Conservation (phyloP, 2,113 vertebrate genomes). For the Aplodontia rufa region DNA sequence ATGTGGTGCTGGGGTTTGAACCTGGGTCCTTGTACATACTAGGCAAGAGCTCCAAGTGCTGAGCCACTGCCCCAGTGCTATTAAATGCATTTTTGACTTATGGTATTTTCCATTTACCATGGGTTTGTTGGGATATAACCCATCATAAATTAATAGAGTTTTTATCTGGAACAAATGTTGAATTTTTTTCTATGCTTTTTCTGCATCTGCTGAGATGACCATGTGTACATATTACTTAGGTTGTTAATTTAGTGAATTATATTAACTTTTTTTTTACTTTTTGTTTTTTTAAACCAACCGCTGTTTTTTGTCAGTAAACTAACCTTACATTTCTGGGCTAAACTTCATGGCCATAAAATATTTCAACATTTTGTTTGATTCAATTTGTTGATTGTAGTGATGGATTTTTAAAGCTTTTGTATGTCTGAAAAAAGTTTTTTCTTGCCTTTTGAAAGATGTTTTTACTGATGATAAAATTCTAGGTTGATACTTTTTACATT, state of each 20-base stretch:
- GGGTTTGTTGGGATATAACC: neutral
- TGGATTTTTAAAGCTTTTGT: neutral
- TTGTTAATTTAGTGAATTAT: neutral
- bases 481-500: neutral
- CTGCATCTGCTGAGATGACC: neutral
- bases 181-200: neutral
- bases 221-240: neutral
- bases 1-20: no score
- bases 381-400: neutral
- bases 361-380: neutral
- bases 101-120: neutral
- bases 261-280: neutral
- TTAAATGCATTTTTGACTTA: neutral
- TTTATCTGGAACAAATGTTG: neutral
- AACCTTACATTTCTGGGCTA: neutral
- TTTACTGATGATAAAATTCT: neutral
- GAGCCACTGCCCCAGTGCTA: no score
- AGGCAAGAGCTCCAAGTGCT: no score
- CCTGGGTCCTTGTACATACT: no score
- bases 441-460: neutral
- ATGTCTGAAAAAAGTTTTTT: neutral
- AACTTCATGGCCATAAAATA: neutral
- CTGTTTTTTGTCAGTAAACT: neutral
- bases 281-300: neutral
- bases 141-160: neutral